Evolutionary conservation across 2,797 vertebrate species (phyloP).

Genomic region (Urocyon cinereoargenteus): DNA sequence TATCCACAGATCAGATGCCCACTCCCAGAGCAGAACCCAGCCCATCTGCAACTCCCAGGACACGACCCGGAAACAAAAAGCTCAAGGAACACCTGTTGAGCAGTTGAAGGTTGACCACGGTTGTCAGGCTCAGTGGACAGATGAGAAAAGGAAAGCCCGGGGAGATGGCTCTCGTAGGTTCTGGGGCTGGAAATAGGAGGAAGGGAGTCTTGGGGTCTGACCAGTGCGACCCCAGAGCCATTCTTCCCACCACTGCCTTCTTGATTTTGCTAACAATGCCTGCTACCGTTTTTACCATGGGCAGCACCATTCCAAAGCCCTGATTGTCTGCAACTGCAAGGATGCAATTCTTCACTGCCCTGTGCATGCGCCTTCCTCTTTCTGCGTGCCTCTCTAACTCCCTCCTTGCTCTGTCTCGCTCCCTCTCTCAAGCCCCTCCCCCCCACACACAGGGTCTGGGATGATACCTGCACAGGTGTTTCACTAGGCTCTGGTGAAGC

Average conservation of each 20-base stretch:
- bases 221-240: neutral
- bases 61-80: neutral
- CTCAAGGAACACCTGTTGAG: rapidly evolving
- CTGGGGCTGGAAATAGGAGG: neutral
- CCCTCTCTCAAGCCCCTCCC: neutral
- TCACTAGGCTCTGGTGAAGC: neutral
- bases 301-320: neutral
- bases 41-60: rapidly evolving
- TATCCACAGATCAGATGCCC: neutral
- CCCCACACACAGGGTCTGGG: rapidly evolving
- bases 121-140: neutral
- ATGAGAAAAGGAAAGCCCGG: neutral
- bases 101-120: rapidly evolving
- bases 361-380: rapidly evolving
- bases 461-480: rapidly evolving
- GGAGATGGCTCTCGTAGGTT: neutral
- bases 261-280: neutral
- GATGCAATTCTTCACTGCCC: rapidly evolving
- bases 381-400: neutral
- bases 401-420: neutral
- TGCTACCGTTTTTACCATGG: rapidly evolving
- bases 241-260: rapidly evolving
- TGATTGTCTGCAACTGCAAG: rapidly evolving
- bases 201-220: neutral
- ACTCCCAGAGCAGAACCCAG: neutral